phyloP scores from a whole-genome alignment of 2,888 invertebrate genomes.

The Athalia circularis region DNA sequence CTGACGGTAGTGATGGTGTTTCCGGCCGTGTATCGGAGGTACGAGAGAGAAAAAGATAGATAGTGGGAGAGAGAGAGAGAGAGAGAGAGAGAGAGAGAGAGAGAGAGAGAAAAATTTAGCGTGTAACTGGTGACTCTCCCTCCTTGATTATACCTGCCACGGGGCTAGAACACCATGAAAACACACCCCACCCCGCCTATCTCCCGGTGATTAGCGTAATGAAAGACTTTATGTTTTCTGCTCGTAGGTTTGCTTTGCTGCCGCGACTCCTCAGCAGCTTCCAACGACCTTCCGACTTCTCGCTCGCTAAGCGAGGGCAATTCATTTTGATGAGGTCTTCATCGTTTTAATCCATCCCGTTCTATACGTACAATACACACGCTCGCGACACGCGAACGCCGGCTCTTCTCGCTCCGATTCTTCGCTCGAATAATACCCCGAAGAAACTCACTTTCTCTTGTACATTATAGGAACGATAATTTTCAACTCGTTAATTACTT shows the following conservation, averaged over 20 bases:
- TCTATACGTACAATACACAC: neutral
- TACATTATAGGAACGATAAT: neutral
- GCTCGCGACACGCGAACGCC: neutral
- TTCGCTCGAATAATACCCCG: too few relatives aligned
- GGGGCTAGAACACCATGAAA: conserved; percentile 27
- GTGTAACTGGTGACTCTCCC: conserved; percentile 30
- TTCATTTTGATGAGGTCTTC: conserved; percentile 42
- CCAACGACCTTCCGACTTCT: neutral
- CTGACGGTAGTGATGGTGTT: neutral
- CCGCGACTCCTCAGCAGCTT: conserved; percentile 3
- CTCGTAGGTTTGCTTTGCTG: conserved; percentile 34
- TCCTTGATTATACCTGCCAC: conserved; percentile 37
- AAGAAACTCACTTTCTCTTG: too few relatives aligned
- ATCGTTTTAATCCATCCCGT: conserved; percentile 28
- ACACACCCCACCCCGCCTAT: conserved; percentile 24
- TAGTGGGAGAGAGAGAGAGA: neutral
- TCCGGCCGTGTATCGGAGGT: neutral
- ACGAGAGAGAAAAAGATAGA: neutral
- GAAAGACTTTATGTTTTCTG: conserved; percentile 41
- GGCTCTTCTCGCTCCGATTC: neutral
- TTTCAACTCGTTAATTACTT: neutral
- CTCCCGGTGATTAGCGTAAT: conserved; percentile 42
- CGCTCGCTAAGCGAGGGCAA: conserved; percentile 26
- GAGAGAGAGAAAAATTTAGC: conserved; percentile 16
- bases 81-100: conserved; percentile 7